Evolutionary conservation across 23 tunicate genomes (phyloP).

Genomic region (Diplosoma virens): DNA sequence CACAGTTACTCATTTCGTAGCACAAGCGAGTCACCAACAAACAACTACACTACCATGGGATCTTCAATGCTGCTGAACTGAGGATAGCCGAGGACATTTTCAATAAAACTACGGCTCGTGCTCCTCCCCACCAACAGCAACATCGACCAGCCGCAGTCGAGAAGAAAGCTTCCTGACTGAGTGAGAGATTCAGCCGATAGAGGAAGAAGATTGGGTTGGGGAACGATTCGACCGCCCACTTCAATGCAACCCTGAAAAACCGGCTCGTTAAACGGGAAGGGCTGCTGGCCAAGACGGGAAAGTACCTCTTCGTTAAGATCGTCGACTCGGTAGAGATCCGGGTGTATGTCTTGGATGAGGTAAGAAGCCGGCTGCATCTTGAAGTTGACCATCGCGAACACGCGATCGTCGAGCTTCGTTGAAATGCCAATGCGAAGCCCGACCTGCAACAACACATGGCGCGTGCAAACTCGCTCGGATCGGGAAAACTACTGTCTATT

Average conservation of each 20-base stretch:
- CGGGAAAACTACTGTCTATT: too few species aligned
- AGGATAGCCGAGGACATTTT: slow-evolving; percentile 80
- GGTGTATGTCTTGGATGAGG: slow-evolving; percentile 65
- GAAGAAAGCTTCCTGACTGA: slow-evolving; percentile 53
- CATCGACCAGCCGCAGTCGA: slow-evolving; percentile 92
- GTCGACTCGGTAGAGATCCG: slow-evolving; percentile 92
- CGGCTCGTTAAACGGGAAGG: background rate
- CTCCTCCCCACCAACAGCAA: slow-evolving; percentile 65
- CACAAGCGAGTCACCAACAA: too few species aligned
- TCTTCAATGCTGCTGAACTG: slow-evolving; percentile 85
- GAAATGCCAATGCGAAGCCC: slow-evolving; percentile 70
- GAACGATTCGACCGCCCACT: slow-evolving; percentile 51
- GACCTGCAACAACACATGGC: slow-evolving; percentile 39
- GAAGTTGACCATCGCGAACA: slow-evolving; percentile 84
- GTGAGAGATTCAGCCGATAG: slow-evolving; percentile 75
- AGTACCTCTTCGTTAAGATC: slow-evolving; percentile 75
- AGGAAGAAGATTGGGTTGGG: slow-evolving; percentile 72
- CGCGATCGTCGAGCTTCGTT: slow-evolving; percentile 82
- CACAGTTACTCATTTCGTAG: too few species aligned
- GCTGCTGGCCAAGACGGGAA: background rate
- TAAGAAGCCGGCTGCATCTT: slow-evolving; percentile 81
- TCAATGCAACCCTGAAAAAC: slow-evolving; percentile 36
- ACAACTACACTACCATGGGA: slow-evolving; percentile 89
- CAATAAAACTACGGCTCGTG: slow-evolving; percentile 50
- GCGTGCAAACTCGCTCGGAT: too few species aligned